Percentiles rank a stretch among this genome's conserved stretches.
These are phyloP conservation scores for Phalacrocorax aristotelis DNA, from an alignment of 2,113 vertebrate species.

Conservation along the genomic window DNA sequence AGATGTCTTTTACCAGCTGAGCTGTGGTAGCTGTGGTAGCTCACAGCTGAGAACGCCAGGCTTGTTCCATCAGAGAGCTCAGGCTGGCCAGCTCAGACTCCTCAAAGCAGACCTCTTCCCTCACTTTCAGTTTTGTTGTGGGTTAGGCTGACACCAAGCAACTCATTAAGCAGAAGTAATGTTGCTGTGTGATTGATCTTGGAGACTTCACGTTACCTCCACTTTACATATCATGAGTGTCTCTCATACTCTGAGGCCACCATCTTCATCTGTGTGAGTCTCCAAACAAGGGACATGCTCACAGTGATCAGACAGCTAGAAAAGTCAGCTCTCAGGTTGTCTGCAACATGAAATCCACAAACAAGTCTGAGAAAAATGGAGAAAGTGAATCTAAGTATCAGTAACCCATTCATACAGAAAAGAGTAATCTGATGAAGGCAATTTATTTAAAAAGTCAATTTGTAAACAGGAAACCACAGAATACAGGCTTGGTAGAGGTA, in stretches of 20 bases:
- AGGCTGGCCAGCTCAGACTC: not conserved
- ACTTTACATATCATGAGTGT: accelerated
- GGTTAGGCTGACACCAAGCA: not conserved
- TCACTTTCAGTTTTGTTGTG: not conserved
- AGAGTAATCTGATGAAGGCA: not conserved
- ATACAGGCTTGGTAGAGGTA: not conserved
- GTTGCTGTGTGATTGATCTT: not conserved
- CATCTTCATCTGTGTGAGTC: not conserved
- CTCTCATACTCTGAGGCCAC: not conserved
- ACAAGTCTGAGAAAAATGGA: not conserved
- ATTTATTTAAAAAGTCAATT: not conserved
- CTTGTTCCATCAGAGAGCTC: not conserved
- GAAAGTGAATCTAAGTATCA: not conserved
- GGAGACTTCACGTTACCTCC: not conserved
- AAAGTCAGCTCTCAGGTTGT: not conserved
- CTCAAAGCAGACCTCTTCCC: not conserved
- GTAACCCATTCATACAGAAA: not conserved
- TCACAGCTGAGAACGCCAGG: accelerated
- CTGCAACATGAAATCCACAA: not conserved
- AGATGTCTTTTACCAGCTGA: not conserved
- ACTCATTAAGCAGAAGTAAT: not conserved
- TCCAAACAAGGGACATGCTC: not conserved
- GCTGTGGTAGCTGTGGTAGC: not conserved
- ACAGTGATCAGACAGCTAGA: not conserved
- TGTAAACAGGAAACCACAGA: not conserved